Percentiles rank a stretch among this genome's conserved stretches.
Conservation (phyloP, 2,888 invertebrate species). For the Xylocampa areola region DNA sequence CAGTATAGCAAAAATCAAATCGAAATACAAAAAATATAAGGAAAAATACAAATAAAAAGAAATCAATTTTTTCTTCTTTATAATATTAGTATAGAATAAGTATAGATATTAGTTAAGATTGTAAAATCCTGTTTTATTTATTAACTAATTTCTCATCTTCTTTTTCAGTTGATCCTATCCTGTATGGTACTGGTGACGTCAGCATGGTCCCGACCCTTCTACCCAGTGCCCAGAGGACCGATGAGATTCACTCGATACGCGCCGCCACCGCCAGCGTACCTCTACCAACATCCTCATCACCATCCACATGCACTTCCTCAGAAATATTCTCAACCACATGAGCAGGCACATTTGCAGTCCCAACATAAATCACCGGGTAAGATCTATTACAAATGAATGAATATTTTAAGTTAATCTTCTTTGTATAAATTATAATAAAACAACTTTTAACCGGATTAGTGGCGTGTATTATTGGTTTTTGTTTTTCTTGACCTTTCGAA, state of each 20-base stretch:
- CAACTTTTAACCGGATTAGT: too few relatives aligned
- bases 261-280: slow-evolving; percentile 64
- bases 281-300: slow-evolving; percentile 19
- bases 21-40: too few relatives aligned
- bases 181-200: slow-evolving; percentile 63
- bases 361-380: slow-evolving; percentile 68
- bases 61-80: too few relatives aligned
- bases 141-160: not conserved
- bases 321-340: slow-evolving; percentile 21
- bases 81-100: too few relatives aligned
- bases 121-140: not conserved
- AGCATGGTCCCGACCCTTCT: slow-evolving; percentile 81
- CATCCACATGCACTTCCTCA: slow-evolving; percentile 32
- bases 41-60: too few relatives aligned
- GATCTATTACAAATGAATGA: slow-evolving; percentile 11
- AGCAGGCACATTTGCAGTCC: slow-evolving; percentile 24
- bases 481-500: too few relatives aligned
- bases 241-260: slow-evolving; percentile 78
- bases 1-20: too few relatives aligned
- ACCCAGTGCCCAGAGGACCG: slow-evolving; percentile 70
- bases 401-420: too few relatives aligned
- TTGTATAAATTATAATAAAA: too few relatives aligned
- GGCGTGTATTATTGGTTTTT: too few relatives aligned
- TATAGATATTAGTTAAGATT: too few relatives aligned
- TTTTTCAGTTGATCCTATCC: slow-evolving; percentile 71